These are phyloP conservation scores for Desmodus rotundus DNA, from an alignment of 2,113 vertebrate species.

Conservation along the genomic window DNA sequence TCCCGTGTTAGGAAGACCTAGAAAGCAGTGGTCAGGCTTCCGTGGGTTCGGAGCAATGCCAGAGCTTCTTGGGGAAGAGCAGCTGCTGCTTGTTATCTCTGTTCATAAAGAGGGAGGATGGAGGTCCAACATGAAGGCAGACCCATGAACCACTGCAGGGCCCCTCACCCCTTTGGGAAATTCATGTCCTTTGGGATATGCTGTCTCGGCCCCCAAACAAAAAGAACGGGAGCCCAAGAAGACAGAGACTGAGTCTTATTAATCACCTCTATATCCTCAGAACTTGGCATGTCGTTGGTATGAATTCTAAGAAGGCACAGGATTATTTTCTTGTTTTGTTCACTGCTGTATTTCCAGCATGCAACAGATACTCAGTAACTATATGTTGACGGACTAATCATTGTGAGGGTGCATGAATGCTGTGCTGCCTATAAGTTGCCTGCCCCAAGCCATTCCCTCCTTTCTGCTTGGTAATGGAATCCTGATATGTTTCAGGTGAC, in stretches of 20 bases:
- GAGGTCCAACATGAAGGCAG: not conserved
- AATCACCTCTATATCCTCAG: not conserved
- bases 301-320: not conserved
- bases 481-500: not conserved
- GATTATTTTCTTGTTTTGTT: not conserved
- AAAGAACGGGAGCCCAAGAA: not conserved
- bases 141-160: not conserved
- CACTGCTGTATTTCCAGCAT: not conserved
- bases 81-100: not conserved
- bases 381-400: not conserved
- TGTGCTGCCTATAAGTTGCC: not conserved
- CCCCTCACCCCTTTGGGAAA: not conserved
- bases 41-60: not conserved
- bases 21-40: not conserved
- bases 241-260: not conserved
- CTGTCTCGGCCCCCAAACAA: not conserved
- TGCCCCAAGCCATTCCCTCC: not conserved
- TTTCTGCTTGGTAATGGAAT: not conserved
- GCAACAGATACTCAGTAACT: not conserved
- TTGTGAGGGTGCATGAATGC: not conserved
- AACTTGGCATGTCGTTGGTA: not conserved
- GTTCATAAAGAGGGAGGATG: not conserved
- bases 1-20: not conserved
- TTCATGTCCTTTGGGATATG: not conserved
- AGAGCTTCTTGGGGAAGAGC: not conserved